Percentiles rank a stretch among this genome's conserved stretches.
Evolutionary conservation across 2,797 vertebrate genomes (phyloP).

Genomic region (Protonibea diacanthus): DNA sequence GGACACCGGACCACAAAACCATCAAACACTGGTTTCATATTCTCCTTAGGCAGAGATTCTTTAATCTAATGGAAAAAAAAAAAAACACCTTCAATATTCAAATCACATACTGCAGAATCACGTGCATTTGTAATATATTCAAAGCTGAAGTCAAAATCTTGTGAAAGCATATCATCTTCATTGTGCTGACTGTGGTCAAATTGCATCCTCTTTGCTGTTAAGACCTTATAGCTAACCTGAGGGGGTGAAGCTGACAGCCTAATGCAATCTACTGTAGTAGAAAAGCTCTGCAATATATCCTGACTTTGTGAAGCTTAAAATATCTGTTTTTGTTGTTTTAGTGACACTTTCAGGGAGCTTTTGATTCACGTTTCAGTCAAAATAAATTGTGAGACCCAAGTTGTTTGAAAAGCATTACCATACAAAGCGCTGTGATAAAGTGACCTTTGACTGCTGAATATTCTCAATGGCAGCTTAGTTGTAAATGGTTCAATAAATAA

Average conservation of each 20-base stretch:
- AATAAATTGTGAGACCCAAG: no score
- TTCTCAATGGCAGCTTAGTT: neutral
- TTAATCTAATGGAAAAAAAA: conserved; percentile 10
- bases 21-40: conserved; percentile 10
- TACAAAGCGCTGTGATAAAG: conserved; percentile 5
- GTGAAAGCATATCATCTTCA: conserved; percentile 46
- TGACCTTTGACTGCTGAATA: conserved; percentile 26
- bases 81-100: conserved; percentile 26
- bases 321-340: conserved; percentile 9
- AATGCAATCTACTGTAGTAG: conserved; percentile 12
- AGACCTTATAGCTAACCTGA: conserved; percentile 10
- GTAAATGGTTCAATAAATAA: conserved; percentile 7
- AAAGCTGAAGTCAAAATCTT: conserved; percentile 46
- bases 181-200: conserved; percentile 48
- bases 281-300: neutral
- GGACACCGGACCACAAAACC: conserved; percentile 44
- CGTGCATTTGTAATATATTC: conserved; percentile 29
- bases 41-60: conserved; percentile 37
- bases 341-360: neutral
- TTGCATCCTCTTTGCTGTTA: conserved; percentile 25
- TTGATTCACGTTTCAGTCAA: neutral
- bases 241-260: conserved; percentile 1
- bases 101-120: conserved; percentile 32
- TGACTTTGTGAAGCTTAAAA: conserved; percentile 2
- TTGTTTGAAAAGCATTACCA: conserved; percentile 9